Base-by-base conservation (phyloP, 2,888 invertebrate genomes). In the Amphiduros pacificus region DNA sequence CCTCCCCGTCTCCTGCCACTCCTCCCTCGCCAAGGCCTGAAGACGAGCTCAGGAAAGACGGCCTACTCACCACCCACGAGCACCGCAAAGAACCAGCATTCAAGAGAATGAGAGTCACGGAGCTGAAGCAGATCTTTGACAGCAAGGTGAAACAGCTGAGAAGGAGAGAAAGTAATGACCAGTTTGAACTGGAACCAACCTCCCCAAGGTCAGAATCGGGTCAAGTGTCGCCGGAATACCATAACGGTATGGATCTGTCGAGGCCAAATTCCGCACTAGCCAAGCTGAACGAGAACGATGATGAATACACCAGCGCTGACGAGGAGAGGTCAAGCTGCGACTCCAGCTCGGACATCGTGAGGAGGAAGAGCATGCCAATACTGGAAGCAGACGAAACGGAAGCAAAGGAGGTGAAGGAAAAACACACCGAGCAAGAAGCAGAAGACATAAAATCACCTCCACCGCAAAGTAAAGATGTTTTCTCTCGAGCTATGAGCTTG, bases 61-160 rank as follows among this genome's bases (percentile, higher is more conserved):
- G 51, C 2, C 31, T 40, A 2, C 26, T 11, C 14, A 55, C 40
- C 55, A 40, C 24, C 9, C 48, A 31, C 2, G 61, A 54, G n/a
- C 60, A 44, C 28, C 24, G 72, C n/a, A 71, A 71, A 61, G 79
- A 80, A 61, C 77, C 77, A 29, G 73, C 76, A 1, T 78, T 75
- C 66, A 83, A 83, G 66, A 77, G 78, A 66, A 92, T 93, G 87
- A 93, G 94, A 85, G 94, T 95, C 88, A 90, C 92, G 0, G 95
- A 94, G 77, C 82, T 95, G 40, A 90, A 91, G 80, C 91, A 93
- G 1, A 94, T 95, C 75, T 93, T 94, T 20, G 95, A 94, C 81
- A 93, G 92, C 0, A 93, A 93, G 82, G 84, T 94, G 72, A 66
- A 68, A 29, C 50, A 61, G 24, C 54, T 69, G 29, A 31, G 62